Conservation (phyloP, 2,888 invertebrate species). For the Cantharis flavilabris region DNA sequence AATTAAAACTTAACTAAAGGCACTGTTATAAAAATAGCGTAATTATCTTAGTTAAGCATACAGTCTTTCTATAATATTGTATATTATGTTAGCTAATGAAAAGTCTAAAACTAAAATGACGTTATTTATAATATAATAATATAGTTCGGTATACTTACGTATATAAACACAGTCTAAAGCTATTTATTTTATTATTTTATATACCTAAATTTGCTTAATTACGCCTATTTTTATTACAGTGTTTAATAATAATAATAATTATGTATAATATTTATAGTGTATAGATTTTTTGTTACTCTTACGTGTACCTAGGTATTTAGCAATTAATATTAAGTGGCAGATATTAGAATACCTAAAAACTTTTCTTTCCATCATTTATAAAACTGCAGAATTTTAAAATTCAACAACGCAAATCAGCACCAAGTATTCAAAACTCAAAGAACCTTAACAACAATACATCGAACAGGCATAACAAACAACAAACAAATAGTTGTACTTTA, state of each 20-base stretch:
- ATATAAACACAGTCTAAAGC: conserved; percentile 47
- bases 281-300: conserved; percentile 49
- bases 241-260: conserved; percentile 28
- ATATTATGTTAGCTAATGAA: conserved; percentile 42
- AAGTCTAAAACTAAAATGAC: conserved; percentile 48
- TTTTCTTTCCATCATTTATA: conserved; percentile 39
- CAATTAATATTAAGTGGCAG: conserved; percentile 53
- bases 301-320: conserved; percentile 44
- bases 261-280: conserved; percentile 45
- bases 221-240: conserved; percentile 37
- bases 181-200: conserved; percentile 25
- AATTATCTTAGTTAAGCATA: conserved; percentile 45
- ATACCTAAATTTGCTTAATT: conserved; percentile 31
- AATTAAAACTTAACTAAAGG: conserved; percentile 53
- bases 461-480: conserved; percentile 49
- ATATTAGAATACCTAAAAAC: conserved; percentile 44
- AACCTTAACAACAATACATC: conserved; percentile 29
- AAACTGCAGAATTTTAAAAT: conserved; percentile 48
- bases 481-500: conserved; percentile 57
- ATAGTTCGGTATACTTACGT: conserved; percentile 47
- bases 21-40: conserved; percentile 47
- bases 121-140: conserved; percentile 22
- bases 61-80: conserved; percentile 53
- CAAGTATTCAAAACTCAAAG: conserved; percentile 29
- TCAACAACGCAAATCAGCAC: conserved; percentile 43